Evolutionary conservation across 2,888 invertebrate species (phyloP).

Genomic region (Calephelis perditalis): DNA sequence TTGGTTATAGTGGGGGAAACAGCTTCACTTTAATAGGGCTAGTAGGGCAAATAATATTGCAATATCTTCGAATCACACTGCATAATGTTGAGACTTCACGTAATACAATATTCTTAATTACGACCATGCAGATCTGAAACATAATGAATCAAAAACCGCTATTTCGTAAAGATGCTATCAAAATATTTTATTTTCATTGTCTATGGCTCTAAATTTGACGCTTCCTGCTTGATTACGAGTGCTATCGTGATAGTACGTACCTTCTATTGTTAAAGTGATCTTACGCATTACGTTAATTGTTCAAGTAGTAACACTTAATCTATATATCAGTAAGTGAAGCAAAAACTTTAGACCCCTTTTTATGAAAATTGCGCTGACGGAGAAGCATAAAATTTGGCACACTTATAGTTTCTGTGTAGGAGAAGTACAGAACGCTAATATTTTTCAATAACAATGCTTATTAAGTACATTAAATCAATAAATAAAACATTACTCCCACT

Average conservation of each 20-base stretch:
- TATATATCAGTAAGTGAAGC: no score
- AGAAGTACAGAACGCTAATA: no score
- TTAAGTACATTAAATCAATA: no score
- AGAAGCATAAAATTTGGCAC: no score
- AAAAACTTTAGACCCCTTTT: no score
- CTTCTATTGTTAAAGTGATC: not conserved
- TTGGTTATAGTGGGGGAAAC: no score
- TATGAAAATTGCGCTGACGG: no score
- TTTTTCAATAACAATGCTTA: no score
- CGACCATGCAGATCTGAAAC: not conserved
- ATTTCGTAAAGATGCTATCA: conserved; percentile 8
- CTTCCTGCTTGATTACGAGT: not conserved
- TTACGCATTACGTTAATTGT: not conserved
- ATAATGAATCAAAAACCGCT: not conserved
- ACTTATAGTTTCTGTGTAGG: no score
- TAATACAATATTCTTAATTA: not conserved
- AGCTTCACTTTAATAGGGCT: no score
- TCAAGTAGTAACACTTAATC: no score
- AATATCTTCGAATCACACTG: not conserved
- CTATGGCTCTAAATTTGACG: not conserved
- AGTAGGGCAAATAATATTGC: not conserved
- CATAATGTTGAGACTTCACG: not conserved
- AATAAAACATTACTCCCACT: no score
- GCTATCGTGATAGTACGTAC: not conserved
- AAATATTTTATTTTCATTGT: conserved; percentile 11